Evolutionary conservation across 2,113 vertebrate genomes (phyloP), one percentile per base, ranked within the genome.

Genomic region (Tachysurus fulvidraco): DNA sequence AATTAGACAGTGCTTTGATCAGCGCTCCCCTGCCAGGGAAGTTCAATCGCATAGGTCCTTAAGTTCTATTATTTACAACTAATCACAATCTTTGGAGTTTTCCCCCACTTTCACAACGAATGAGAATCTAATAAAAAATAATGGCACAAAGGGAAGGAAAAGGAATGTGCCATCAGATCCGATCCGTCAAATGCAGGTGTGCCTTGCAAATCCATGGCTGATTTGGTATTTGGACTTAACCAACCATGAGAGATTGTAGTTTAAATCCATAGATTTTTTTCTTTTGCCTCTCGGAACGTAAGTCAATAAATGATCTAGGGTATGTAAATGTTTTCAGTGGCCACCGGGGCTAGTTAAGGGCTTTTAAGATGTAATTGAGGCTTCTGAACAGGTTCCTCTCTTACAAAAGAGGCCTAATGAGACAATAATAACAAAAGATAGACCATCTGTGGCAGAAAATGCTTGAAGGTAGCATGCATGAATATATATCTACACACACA

Each of bases 1-100:
- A 85, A 90, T 91, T 90, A 88, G 81, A 81, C 55, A 28, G 84
- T 16, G 69, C 90, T 92, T 90, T 91, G 89, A 92, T 93, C 88
- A 84, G 83, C 44, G 77, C 81, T 87, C 78, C 65, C 83, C 57
- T 90, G 87, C 74, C 67, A 85, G 23, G 86, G 79, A 91, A 62
- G 89, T 93, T 92, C 92, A 92, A 92, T 92, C 77, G 65, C 57
- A 81, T 71, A 88, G 81, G 91, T 92, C 86, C 93, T 92, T 92
- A 93, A 92, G 87, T 92, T 94, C 83, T 91, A 90, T 92, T 93
- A 94, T 93, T 92, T 92, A 94, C 89, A 93, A 92, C 89, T 92
- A 93, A 90, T 92, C 91, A 91, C 52, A 46, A 89, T 83, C 81
- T 89, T 91, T 89, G 79, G 82, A 91, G 83, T 92, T 86, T 87